Evolutionary conservation across 2,113 vertebrate species (phyloP), one percentile per base, ranked within the genome.

Genomic region (Aldabrachelys gigantea): DNA sequence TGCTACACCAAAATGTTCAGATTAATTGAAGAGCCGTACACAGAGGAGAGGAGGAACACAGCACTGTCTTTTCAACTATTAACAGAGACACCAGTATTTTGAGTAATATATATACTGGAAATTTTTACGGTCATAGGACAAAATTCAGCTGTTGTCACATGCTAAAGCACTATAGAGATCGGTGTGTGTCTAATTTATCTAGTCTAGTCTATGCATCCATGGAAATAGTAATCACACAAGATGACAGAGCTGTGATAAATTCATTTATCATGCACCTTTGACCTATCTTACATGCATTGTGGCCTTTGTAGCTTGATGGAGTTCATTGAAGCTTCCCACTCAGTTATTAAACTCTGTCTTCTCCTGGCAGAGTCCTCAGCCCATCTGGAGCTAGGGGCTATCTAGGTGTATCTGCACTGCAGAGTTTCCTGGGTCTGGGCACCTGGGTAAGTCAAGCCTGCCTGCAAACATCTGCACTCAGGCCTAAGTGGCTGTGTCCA

Each of bases 21-120:
- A 2, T 17, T 17, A 25, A 24, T 5, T 0, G n/a, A 49, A 81
- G 57, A 3, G 0, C 10, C 35, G 25, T 21, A 1, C 8, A 49
- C 29, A 25, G 78, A 13, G 31, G 59, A 25, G 81, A 13, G 31
- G 59, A 86, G 50, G 65, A 31, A 3, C 47, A 14, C 72, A 54
- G 9, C n/a, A 1, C 22, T 29, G 59, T 21, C n/a, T 65, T 38
- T 83, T 52, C 65, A 38, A 24, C 14, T 44, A 17, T 22, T 62
- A 41, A 22, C 25, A 31, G 19, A 62, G 47, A 81, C 12, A 3
- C 5, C 44, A 50, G 0, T 13, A 11, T 54, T 87, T 91, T 41
- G 86, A 53, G 62, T 41, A 27, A 19, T 6, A 59, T 50, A 6
- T 5, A 5, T 0, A 3, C 27, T 84, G 59, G 49, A 54, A 69